A percentile compares a stretch with the other conserved stretches of the same genome.
Conservation (phyloP, 2,113 vertebrate genomes). For the Myotis yumanensis region DNA sequence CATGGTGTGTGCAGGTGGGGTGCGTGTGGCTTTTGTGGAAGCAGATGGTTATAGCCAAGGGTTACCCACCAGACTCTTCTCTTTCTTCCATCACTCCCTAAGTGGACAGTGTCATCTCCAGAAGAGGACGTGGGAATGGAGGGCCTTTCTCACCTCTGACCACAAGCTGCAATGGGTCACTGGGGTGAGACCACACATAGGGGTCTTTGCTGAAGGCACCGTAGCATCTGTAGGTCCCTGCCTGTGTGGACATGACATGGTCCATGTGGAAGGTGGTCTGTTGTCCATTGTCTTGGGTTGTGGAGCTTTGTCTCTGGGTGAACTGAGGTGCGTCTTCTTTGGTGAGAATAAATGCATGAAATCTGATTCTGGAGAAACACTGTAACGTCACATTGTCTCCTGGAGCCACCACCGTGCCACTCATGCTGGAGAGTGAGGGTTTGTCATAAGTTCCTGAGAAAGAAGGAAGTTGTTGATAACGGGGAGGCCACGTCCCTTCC, state of each 20-base stretch:
- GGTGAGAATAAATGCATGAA: background rate
- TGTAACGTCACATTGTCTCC: background rate
- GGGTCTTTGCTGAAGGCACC: accelerated
- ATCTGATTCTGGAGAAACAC: background rate
- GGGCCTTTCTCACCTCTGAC: background rate
- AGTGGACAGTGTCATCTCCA: no score
- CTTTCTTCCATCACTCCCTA: no score
- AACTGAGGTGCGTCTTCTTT: background rate
- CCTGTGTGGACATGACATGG: background rate
- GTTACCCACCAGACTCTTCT: no score
- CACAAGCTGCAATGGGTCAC: background rate
- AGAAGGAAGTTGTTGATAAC: background rate
- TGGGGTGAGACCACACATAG: background rate
- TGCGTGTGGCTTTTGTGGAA: no score
- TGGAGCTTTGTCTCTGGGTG: background rate
- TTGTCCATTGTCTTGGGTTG: accelerated
- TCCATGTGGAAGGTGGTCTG: background rate
- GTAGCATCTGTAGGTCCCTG: background rate
- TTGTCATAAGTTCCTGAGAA: background rate
- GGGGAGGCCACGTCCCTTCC: accelerated
- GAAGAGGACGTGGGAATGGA: no score
- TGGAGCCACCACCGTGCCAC: accelerated
- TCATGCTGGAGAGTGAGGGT: background rate
- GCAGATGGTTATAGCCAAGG: no score
- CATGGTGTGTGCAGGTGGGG: no score